Percentiles rank a stretch among this genome's conserved stretches.
These are phyloP conservation scores for Dendrolimus kikuchii DNA, from an alignment of 1,140 invertebrate species.

Conservation along the genomic window DNA sequence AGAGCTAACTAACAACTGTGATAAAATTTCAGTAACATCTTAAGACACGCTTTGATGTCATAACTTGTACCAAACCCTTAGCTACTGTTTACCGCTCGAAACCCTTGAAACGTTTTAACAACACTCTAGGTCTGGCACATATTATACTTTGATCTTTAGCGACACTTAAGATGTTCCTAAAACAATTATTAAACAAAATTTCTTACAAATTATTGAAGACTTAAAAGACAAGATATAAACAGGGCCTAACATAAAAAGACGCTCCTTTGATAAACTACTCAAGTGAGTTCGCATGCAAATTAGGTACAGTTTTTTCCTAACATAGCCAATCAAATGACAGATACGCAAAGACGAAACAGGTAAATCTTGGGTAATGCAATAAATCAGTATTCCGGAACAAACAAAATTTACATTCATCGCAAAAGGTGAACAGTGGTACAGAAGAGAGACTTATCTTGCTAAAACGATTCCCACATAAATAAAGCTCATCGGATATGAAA, in stretches of 20 bases:
- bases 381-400: slow-evolving; percentile 46
- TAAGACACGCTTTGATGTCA: background rate
- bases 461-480: slow-evolving; percentile 73
- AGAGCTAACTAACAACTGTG: no score
- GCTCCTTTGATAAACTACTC: no score
- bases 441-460: slow-evolving; percentile 63
- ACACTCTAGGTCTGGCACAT: slow-evolving; percentile 36
- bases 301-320: no score
- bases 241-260: no score
- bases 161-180: slow-evolving; percentile 39
- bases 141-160: slow-evolving; percentile 53
- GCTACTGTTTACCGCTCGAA: slow-evolving; percentile 59
- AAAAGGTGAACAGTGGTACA: slow-evolving; percentile 51
- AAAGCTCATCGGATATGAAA: slow-evolving; percentile 72
- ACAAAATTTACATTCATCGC: slow-evolving; percentile 54
- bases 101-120: slow-evolving; percentile 64
- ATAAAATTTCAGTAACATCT: no score
- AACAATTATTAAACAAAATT: no score
- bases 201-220: no score
- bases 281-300: no score
- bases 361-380: slow-evolving; percentile 18
- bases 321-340: no score
- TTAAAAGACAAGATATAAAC: no score
- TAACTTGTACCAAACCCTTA: slow-evolving; percentile 18
- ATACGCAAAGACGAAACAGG: slow-evolving; percentile 1